These are phyloP conservation scores for Syrphus vitripennis DNA, from an alignment of 2,888 invertebrate genomes.

Conservation along the genomic window DNA sequence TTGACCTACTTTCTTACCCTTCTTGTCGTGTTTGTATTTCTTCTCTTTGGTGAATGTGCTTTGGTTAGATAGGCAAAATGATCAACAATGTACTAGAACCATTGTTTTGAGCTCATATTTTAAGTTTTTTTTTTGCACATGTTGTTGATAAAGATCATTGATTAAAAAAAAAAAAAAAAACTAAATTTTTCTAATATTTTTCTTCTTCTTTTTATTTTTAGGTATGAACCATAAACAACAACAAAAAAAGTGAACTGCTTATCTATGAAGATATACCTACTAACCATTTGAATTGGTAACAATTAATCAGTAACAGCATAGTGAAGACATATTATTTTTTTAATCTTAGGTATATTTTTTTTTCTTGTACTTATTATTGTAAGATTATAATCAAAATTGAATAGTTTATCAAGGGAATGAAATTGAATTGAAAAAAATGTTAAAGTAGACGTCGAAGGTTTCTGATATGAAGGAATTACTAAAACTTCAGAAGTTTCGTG, in stretches of 20 bases:
- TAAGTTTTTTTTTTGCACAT: not conserved
- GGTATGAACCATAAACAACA: slow-evolving; percentile 56
- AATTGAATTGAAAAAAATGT: no score
- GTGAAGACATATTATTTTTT: not conserved
- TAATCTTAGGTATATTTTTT: not conserved
- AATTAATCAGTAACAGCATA: slow-evolving; percentile 51
- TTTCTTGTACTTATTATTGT: not conserved
- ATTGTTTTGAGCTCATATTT: slow-evolving; percentile 9
- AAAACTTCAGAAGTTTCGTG: no score
- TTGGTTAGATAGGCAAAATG: slow-evolving; percentile 12
- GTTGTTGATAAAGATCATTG: slow-evolving; percentile 17
- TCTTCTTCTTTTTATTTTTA: slow-evolving; percentile 51
- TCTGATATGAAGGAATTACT: no score
- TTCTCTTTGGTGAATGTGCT: slow-evolving; percentile 9
- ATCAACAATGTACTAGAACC: slow-evolving; percentile 18
- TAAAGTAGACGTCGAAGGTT: no score
- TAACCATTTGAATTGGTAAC: slow-evolving; percentile 39
- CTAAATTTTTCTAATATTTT: slow-evolving; percentile 10
- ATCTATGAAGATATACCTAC: slow-evolving; percentile 32
- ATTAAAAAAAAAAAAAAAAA: not conserved
- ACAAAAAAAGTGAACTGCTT: slow-evolving; percentile 10
- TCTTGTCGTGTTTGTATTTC: slow-evolving; percentile 11
- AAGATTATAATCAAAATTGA: not conserved
- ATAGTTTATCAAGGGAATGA: no score
- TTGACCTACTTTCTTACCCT: slow-evolving; percentile 62